phyloP scores from a whole-genome alignment of 2,888 invertebrate species.

The Temnothorax unifasciatus region DNA sequence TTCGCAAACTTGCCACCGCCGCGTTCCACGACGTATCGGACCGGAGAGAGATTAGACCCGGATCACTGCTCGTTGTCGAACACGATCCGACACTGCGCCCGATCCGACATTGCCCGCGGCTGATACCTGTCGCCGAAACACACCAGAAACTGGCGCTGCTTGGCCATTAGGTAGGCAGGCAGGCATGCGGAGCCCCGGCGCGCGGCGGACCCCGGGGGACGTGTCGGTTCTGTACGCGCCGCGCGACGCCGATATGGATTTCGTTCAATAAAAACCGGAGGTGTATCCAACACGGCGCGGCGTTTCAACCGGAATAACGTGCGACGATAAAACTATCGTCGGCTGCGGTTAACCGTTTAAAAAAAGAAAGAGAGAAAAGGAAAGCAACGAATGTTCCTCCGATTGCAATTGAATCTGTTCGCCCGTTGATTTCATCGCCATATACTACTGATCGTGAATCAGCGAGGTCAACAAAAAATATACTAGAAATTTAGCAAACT shows the following conservation, averaged over 20 bases:
- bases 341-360: constrained; percentile 23
- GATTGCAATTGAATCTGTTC: constrained; percentile 34
- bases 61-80: constrained; percentile 62
- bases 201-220: background rate
- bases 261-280: constrained; percentile 46
- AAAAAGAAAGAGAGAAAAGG: background rate
- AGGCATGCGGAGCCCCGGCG: constrained; percentile 1
- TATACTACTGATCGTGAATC: background rate
- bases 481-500: background rate
- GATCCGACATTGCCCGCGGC: constrained; percentile 32
- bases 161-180: constrained; percentile 60
- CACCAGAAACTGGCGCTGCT: constrained; percentile 46
- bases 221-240: background rate
- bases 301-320: constrained; percentile 46
- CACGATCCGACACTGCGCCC: constrained; percentile 52
- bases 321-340: constrained; percentile 32
- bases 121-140: constrained; percentile 58
- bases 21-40: constrained; percentile 22
- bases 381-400: constrained; percentile 1
- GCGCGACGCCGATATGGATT: constrained; percentile 56
- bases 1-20: constrained; percentile 37
- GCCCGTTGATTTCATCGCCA: constrained; percentile 27
- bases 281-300: constrained; percentile 46
- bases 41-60: constrained; percentile 36
- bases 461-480: background rate